Conservation (phyloP, 2,888 invertebrate genomes). For the Drosophila neonasuta region DNA sequence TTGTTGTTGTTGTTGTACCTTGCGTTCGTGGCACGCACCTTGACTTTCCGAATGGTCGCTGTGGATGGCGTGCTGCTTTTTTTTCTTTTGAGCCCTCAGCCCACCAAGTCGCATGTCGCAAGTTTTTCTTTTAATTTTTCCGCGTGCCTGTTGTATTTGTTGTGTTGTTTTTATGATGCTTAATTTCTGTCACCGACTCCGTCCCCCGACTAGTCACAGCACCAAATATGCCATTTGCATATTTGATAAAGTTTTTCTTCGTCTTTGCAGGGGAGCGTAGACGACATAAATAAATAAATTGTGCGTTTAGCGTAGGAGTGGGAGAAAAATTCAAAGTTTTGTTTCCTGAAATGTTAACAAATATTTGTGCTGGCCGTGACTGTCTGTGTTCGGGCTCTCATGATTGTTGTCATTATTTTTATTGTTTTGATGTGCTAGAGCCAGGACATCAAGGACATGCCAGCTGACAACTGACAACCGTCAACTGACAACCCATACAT, state of each 20-base stretch:
- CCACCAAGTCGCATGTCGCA: conserved; percentile 46
- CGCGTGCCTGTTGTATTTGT: conserved; percentile 4
- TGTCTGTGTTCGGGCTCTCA: conserved; percentile 31
- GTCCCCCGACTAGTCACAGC: neutral
- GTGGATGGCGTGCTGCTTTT: conserved; percentile 45
- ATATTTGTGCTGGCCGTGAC: conserved; percentile 42
- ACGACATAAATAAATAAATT: conserved; percentile 63
- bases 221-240: conserved; percentile 58
- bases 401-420: conserved; percentile 59
- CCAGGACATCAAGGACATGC: conserved; percentile 34
- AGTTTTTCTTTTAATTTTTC: conserved; percentile 37
- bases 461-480: conserved; percentile 31
- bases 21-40: conserved; percentile 37
- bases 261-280: neutral
- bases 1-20: conserved; percentile 3
- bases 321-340: conserved; percentile 56
- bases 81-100: neutral
- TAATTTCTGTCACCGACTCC: conserved; percentile 64
- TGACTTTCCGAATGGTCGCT: conserved; percentile 29
- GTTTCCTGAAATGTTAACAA: conserved; percentile 47
- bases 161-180: conserved; percentile 63
- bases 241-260: conserved; percentile 54
- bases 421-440: conserved; percentile 44
- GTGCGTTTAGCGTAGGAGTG: conserved; percentile 41
- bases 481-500: conserved; percentile 10